Evolutionary conservation across 1,140 invertebrate genomes (phyloP), one percentile per base, ranked within the genome.

Genomic region (Yoshiicerus persimilis): DNA sequence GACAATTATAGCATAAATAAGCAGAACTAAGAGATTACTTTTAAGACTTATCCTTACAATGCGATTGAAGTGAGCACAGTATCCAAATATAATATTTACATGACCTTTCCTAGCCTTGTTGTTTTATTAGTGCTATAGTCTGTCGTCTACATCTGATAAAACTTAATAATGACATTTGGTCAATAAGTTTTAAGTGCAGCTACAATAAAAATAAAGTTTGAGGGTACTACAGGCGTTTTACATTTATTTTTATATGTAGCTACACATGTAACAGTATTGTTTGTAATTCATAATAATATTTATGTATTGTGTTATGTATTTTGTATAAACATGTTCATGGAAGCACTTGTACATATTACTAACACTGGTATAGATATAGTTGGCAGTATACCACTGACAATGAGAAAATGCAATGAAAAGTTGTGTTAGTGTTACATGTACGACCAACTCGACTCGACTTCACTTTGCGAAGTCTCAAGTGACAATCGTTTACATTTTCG

Each of bases 361-460:
- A n/a, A n/a, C n/a, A n/a, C 10, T 70, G n/a, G 56, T 62, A 64
- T 25, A 64, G 62, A 0, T 9, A 20, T 27, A 30, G 75, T n/a
- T 66, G 38, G 34, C n/a, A 80, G 32, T 32, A 80, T 80, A 80
- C 36, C 75, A 80, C 75, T 80, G 75, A 80, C 75, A 36, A 36
- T 80, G 75, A 80, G 75, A 80, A 38, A 80, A 80, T 80, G 75
- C 75, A 80, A 80, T 80, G 75, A 80, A 80, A 36, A 36, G 30
- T 80, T 80, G 66, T 70, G 66, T 70, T 70, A 70, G 25, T 70
- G 66, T 70, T 70, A 70, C 66, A 70, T 66, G 47, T 56, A n/a
- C 13, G 47, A 66, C 64, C 23, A 30, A 70, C 66, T 70, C 66
- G 66, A 70, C 11, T 70, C 64, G 25, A 70, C 66, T 70, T 70